These are phyloP conservation scores for Aegotheles bennettii DNA, from an alignment of 2,113 vertebrate species.

Conservation along the genomic window DNA sequence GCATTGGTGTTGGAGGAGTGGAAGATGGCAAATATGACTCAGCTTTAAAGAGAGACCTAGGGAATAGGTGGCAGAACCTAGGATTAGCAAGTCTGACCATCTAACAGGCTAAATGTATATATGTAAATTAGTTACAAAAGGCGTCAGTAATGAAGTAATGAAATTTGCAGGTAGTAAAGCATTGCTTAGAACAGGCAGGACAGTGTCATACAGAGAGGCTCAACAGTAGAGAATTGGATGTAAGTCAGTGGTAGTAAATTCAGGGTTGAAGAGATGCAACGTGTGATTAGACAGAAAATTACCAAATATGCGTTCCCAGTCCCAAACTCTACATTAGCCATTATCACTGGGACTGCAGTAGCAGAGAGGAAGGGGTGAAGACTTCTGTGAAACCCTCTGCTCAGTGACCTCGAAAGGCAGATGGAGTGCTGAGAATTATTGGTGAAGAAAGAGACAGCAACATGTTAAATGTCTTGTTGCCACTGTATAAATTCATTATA, in stretches of 20 bases:
- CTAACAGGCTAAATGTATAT: not conserved
- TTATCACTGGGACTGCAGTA: not conserved
- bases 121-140: not conserved
- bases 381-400: not conserved
- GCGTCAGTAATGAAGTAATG: not conserved
- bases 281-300: not conserved
- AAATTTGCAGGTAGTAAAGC: not conserved
- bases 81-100: not conserved
- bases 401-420: not conserved
- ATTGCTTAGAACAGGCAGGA: not conserved
- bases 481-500: not conserved
- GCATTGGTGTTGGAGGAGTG: not conserved
- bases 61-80: not conserved
- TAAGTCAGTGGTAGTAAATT: not conserved
- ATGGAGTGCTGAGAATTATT: not conserved
- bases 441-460: not conserved
- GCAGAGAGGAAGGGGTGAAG: not conserved
- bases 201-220: not conserved
- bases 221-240: not conserved
- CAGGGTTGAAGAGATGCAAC: not conserved
- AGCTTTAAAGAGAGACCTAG: not conserved
- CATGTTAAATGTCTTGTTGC: not conserved
- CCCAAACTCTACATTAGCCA: not conserved
- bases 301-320: not conserved
- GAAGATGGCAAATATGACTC: not conserved